phyloP scores from a whole-genome alignment of 2,113 vertebrate genomes.

The Lipotes vexillifer region DNA sequence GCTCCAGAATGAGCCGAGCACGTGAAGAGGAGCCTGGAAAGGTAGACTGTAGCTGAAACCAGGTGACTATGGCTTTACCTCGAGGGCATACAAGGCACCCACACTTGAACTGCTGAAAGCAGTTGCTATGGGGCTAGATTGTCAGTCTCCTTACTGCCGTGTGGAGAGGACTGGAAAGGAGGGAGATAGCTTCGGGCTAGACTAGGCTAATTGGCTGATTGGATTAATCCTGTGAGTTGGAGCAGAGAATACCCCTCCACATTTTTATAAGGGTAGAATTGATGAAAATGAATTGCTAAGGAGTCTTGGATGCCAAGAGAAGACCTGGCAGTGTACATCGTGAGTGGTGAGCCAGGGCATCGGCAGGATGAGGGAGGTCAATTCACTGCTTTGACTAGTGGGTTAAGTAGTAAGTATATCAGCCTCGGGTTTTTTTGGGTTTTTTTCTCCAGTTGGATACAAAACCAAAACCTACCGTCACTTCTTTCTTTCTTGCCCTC shows the following conservation, averaged over 20 bases:
- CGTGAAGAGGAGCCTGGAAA: background rate
- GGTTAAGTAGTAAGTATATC: background rate
- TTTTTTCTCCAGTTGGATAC: background rate
- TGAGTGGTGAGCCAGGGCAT: background rate
- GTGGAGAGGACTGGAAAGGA: background rate
- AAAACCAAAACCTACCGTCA: background rate
- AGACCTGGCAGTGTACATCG: background rate
- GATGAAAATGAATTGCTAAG: background rate
- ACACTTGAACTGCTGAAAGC: background rate
- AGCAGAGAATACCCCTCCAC: background rate
- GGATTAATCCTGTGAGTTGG: background rate
- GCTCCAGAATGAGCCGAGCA: background rate
- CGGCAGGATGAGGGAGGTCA: background rate
- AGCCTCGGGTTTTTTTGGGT: background rate
- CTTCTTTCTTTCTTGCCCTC: background rate
- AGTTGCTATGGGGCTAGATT: background rate
- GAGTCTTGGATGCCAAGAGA: background rate
- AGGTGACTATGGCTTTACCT: rapidly evolving
- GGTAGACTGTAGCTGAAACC: background rate
- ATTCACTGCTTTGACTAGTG: background rate
- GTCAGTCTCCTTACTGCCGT: background rate
- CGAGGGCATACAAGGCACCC: background rate
- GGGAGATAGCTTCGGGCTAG: background rate
- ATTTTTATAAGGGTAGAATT: background rate
- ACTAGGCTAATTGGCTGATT: background rate